Conservation (phyloP, 2,888 invertebrate genomes). For the Drosophila koepferae region DNA sequence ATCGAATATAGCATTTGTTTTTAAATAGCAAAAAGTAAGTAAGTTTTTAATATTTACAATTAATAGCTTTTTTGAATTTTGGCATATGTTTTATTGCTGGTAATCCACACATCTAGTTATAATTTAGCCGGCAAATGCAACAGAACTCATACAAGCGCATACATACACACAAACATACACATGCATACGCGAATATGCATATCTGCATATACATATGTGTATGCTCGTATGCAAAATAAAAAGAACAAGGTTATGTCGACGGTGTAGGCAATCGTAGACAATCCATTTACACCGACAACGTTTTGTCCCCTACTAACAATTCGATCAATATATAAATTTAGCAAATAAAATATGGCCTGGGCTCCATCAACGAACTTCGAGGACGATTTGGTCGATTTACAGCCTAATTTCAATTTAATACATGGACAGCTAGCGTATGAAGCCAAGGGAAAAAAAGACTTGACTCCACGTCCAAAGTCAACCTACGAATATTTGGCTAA, state of each 20-base stretch:
- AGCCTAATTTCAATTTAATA: slow-evolving; percentile 76
- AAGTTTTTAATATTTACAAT: slow-evolving; percentile 9
- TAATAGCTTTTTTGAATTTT: background rate
- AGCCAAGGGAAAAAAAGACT: slow-evolving; percentile 21
- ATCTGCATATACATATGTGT: background rate
- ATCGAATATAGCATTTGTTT: background rate
- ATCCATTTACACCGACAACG: slow-evolving; percentile 18
- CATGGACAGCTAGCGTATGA: slow-evolving; percentile 73
- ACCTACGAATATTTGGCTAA: slow-evolving; percentile 50
- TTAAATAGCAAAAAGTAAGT: background rate
- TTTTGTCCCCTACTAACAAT: slow-evolving; percentile 22
- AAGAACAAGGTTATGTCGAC: slow-evolving; percentile 53
- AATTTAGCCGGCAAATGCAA: slow-evolving; percentile 28
- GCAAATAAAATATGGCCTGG: slow-evolving; percentile 71
- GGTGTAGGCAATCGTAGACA: slow-evolving; percentile 2
- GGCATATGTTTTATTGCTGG: background rate
- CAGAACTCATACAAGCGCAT: background rate
- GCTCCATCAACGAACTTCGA: slow-evolving; percentile 77
- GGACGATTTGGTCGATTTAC: slow-evolving; percentile 79
- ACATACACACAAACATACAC: slow-evolving; percentile 1
- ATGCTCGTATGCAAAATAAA: slow-evolving; percentile 13
- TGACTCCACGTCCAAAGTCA: slow-evolving; percentile 31
- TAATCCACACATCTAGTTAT: background rate
- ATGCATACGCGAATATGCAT: background rate
- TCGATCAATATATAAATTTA: slow-evolving; percentile 22